Evolutionary conservation across 2,113 vertebrate species (phyloP).

Genomic region (Myocastor coypus): DNA sequence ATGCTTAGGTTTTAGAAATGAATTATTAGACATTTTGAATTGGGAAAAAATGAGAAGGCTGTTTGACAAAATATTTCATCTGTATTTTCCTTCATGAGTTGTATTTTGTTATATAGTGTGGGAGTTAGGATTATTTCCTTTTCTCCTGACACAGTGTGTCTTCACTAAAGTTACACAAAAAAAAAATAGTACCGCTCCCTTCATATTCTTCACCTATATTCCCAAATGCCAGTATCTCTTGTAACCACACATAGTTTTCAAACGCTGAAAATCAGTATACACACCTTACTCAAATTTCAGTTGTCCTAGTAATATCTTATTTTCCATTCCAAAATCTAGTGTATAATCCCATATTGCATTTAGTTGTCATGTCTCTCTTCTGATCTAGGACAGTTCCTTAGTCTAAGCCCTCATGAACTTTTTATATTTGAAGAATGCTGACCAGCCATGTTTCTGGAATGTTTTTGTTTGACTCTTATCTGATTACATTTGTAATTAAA

Average conservation of each 20-base stretch:
- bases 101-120: conserved; percentile 10
- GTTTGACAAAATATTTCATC: neutral
- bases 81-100: neutral
- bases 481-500: conserved; percentile 26
- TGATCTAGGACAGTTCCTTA: neutral
- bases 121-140: neutral
- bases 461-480: conserved; percentile 24
- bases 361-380: conserved; percentile 16
- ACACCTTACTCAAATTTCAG: neutral
- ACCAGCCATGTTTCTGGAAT: neutral
- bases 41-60: neutral
- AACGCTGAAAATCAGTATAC: neutral
- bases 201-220: neutral
- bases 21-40: conserved; percentile 20
- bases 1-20: neutral
- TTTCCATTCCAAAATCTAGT: neutral
- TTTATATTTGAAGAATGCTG: neutral
- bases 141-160: neutral
- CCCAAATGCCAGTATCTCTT: neutral
- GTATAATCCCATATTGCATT: neutral
- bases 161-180: neutral
- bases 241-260: neutral
- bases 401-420: neutral
- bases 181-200: neutral
- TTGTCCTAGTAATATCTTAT: neutral